Evolutionary conservation across 2,797 vertebrate species (phyloP), one percentile per base, ranked within the genome.

Genomic region (Acanthiza pusilla): DNA sequence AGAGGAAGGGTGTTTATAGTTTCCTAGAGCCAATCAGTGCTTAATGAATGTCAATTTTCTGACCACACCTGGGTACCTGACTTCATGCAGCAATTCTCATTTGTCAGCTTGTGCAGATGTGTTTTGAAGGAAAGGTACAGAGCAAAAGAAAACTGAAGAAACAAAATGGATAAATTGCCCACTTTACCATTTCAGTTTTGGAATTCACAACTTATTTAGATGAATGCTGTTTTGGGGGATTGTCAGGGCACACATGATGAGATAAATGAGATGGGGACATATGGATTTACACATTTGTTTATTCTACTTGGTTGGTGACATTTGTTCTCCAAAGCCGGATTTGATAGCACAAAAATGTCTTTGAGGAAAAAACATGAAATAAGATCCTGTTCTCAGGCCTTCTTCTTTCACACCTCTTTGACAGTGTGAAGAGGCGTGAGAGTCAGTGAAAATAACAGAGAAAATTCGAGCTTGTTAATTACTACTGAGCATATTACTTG

Each of bases 401-500:
- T 43, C 26, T 60, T 83, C 67, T 82, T 96, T 95, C 77, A 78
- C 88, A 91, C 66, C 55, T 93, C 87, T 92, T 89, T 91, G 73
- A 66, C 82, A 92, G 58, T 92, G 88, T 80, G 86, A 95, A 85
- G 53, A 91, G 63, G 38, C 0, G 0, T 66, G 58, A 80, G 78
- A 95, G n/a, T 57, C 29, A 18, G 66, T 92, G 89, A 90, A 92
- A 94, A 89, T 63, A 96, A 89, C 54, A 91, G 54, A 89, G 92
- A 89, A 94, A 78, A 68, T 67, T 70, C 0, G 0, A 15, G 40
- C 74, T 85, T 89, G 70, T 94, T 96, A 96, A 94, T 97, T 96
- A 96, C 87, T 84, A 73, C 79, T 73, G 92, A 96, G 79, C 55
- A 63, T 90, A 95, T 89, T 93, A 84, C 82, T 78, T 86, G 40